Base-by-base conservation (phyloP, 2,113 vertebrate species). In the Burhinus oedicnemus region DNA sequence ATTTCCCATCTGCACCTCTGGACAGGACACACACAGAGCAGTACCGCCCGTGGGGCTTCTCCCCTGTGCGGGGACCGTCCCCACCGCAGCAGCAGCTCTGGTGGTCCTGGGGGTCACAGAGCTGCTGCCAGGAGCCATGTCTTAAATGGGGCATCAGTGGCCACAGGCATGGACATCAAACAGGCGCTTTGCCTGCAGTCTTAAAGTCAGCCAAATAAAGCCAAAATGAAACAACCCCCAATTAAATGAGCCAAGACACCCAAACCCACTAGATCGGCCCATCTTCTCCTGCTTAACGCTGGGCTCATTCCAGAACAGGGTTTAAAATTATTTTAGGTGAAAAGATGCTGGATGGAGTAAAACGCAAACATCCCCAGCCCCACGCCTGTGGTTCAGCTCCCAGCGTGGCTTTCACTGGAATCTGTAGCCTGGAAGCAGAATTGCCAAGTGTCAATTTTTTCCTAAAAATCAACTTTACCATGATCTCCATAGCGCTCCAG, bases 401-500 rank as follows among this genome's bases (percentile, higher is more conserved):
- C 71, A n/a, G 12, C 1, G 2, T 8, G 17, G 62, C 27, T 45
- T 30, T 26, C 40, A 4, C 32, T 84, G 70, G 38, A 18, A 23
- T 12, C 38, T 5, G 8, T 38, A 27, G 38, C 42, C 36, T 32
- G 57, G 29, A 10, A 15, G 44, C 25, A 12, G 21, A 70, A 15
- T 4, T 18, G 8, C 12, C 32, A 21, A 14, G 13, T 8, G 11
- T 5, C 40, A 40, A 5, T 2, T 0, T 17, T 58, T 23, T 9
- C 32, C 64, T 1, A 42, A n/a, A 55, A 55, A 6, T 5, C 1
- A 1, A 3, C 34, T 81, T 98, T 97, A 99, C 99, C 99, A 99
- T 99, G 97, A 99, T 99, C 98, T 99, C 99, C 99, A 99, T 99
- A 7, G 99, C 99, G 0, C 99, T 99, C 99, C 99, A 99, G 68